Conservation (phyloP, 2,888 invertebrate species). For the Eulithis prunata region DNA sequence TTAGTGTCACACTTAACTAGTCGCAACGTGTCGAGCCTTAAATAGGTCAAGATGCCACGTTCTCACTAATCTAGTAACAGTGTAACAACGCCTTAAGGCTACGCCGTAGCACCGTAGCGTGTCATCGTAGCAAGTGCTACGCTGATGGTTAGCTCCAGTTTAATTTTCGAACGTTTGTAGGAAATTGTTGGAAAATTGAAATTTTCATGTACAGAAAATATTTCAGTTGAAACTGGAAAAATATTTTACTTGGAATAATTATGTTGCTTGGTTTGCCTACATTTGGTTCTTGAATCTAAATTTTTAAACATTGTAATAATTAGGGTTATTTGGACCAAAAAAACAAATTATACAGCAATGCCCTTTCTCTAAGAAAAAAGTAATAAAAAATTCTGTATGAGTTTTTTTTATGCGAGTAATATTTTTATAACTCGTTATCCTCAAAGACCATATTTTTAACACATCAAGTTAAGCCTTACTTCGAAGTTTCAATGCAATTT, state of each 20-base stretch:
- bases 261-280: neutral
- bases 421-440: conserved; percentile 1
- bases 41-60: conserved; percentile 71
- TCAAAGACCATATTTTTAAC: conserved; percentile 8
- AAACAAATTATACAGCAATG: too few relatives aligned
- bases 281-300: neutral
- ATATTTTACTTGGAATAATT: conserved; percentile 27
- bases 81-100: conserved; percentile 65
- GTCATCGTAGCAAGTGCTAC: conserved; percentile 48
- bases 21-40: conserved; percentile 59
- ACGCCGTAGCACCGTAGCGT: conserved; percentile 48
- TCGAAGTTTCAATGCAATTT: conserved; percentile 22
- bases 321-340: too few relatives aligned
- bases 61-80: conserved; percentile 65
- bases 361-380: too few relatives aligned
- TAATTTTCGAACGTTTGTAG: conserved; percentile 37
- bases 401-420: too few relatives aligned
- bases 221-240: neutral
- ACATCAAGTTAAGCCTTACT: conserved; percentile 39
- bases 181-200: conserved; percentile 13
- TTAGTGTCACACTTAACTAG: conserved; percentile 65
- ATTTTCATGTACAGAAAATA: conserved; percentile 1
- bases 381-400: too few relatives aligned
- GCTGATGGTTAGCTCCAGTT: conserved; percentile 38
- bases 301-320: too few relatives aligned